Percentiles rank a stretch among this genome's conserved stretches.
Conservation (phyloP, 2,888 invertebrate species). For the Monochamus alternatus region DNA sequence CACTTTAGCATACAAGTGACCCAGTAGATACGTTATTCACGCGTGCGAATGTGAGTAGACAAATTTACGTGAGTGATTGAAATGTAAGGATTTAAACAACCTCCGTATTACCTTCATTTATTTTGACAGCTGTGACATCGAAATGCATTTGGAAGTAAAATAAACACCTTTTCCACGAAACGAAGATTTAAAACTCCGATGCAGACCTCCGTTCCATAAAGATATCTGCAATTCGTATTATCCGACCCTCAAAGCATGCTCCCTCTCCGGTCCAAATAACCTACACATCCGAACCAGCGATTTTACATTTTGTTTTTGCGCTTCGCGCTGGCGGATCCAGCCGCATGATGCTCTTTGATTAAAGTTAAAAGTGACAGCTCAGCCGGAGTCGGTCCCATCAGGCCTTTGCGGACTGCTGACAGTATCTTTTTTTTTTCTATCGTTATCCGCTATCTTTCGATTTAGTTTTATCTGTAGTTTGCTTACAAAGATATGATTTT, state of each 20-base stretch:
- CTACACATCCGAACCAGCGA: not conserved
- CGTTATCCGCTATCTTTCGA: not conserved
- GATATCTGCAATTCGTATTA: constrained; percentile 1
- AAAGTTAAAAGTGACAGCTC: constrained; percentile 12
- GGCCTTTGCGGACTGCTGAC: not conserved
- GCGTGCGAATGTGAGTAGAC: too few relatives aligned
- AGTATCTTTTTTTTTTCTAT: constrained; percentile 6
- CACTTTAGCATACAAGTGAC: too few relatives aligned
- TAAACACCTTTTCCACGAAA: not conserved
- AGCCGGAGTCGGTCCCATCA: not conserved
- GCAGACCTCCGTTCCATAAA: constrained; percentile 1
- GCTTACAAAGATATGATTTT: too few relatives aligned
- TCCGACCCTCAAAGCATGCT: not conserved
- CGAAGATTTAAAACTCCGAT: not conserved
- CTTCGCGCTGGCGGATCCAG: not conserved
- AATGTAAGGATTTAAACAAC: too few relatives aligned
- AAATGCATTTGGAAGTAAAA: not conserved
- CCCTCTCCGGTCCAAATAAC: not conserved
- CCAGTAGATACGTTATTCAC: too few relatives aligned
- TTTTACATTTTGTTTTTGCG: constrained; percentile 5
- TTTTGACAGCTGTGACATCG: too few relatives aligned
- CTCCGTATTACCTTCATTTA: too few relatives aligned
- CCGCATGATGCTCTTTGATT: not conserved
- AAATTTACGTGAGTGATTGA: too few relatives aligned
- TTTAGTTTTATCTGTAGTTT: too few relatives aligned